Evolutionary conservation across 2,888 invertebrate species (phyloP), one percentile per base, ranked within the genome.

Genomic region (Suillia variegata): DNA sequence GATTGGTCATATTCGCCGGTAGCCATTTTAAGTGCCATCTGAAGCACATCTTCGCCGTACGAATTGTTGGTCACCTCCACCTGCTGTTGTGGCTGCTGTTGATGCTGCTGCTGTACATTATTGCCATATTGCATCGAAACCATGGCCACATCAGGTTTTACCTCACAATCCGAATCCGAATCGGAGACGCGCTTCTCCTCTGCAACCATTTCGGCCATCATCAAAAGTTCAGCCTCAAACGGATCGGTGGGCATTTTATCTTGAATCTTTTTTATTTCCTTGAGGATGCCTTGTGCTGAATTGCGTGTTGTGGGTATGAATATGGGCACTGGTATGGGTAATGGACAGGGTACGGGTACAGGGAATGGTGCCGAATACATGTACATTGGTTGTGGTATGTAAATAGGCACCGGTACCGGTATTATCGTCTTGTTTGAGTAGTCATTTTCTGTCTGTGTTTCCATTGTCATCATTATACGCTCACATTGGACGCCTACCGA

Each of bases 131-230:
- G 77, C 49, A 70, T 88, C 87, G 0, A 89, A 85, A 79, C 88
- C 87, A 82, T 87, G 86, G 70, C 85, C 70, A 74, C 87, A 65
- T 73, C 79, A 4, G 76, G 80, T 59, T 79, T 81, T 18, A 77
- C 74, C 60, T 89, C 89, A 59, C 89, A 89, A 66, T 91, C 92
- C 0, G 90, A 89, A 78, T 91, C 91, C 17, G 89, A 90, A 65
- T 91, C 89, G 54, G 89, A 89, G 63, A 88, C 87, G 75, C 92
- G 92, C 77, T 92, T 91, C 64, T 92, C 93, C 2, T 89, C 92
- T 0, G 94, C 95, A 1, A 96, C 94, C 89, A 94, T 93, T 80
- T 95, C 95, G 0, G 96, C 96, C 95, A 96, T 95, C 93, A 94
- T 94, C 15, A 96, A 83, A 58, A 96, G 78, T 77, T 96, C 96